A percentile compares a stretch with the other conserved stretches of the same genome.
phyloP scores from a whole-genome alignment of 2,888 invertebrate species.

The Clitarchus hookeri region DNA sequence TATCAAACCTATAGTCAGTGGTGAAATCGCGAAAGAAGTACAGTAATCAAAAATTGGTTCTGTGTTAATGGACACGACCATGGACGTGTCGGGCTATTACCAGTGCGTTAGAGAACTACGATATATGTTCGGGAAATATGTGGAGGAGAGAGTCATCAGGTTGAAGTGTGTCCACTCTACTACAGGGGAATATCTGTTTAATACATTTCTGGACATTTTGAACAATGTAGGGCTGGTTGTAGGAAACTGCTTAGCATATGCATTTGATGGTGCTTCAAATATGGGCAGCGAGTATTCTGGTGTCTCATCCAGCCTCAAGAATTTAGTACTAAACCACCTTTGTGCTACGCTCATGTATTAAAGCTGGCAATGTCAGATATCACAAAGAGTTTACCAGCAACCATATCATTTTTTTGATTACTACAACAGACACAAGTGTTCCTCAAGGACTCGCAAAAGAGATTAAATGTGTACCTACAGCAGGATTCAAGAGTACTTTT shows the following conservation, averaged over 20 bases:
- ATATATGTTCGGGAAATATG: neutral
- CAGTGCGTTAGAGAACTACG: constrained; percentile 1
- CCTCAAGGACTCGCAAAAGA: too few relatives aligned
- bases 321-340: neutral
- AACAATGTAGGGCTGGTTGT: neutral
- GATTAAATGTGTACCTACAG: too few relatives aligned
- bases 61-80: constrained; percentile 1
- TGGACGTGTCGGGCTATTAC: neutral
- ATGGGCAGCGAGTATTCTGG: neutral
- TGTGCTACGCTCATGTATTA: neutral
- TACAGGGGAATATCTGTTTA: neutral
- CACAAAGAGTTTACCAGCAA: neutral
- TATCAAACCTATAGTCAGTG: neutral
- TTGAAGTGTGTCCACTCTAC: neutral
- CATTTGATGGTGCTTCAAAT: constrained; percentile 15
- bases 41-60: neutral
- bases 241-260: neutral
- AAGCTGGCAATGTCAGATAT: neutral
- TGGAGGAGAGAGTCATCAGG: neutral
- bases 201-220: neutral
- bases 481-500: too few relatives aligned
- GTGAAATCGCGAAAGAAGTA: neutral
- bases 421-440: too few relatives aligned
- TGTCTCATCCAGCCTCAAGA: neutral
- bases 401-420: neutral